Conservation (phyloP, 2,113 vertebrate genomes). For the Rhinogobius similis region DNA sequence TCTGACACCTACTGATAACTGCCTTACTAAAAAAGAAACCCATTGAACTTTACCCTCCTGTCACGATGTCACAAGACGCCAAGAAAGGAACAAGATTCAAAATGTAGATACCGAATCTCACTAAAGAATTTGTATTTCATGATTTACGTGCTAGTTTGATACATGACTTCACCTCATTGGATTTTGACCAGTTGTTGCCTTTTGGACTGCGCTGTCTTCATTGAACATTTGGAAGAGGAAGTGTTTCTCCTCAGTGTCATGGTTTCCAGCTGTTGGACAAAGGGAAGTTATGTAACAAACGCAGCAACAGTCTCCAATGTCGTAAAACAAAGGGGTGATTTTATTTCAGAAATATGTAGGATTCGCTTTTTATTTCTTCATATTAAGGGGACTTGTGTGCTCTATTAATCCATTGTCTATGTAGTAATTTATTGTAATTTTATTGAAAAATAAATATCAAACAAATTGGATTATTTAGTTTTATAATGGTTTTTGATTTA, state of each 20-base stretch:
- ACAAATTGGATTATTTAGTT: too few relatives aligned
- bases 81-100: neutral
- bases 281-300: conserved; percentile 29
- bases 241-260: conserved; percentile 3
- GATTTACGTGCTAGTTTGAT: neutral
- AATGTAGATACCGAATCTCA: neutral
- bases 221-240: conserved; percentile 2
- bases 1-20: neutral
- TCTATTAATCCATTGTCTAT: too few relatives aligned
- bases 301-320: conserved; percentile 3
- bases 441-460: too few relatives aligned
- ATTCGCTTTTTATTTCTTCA: neutral
- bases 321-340: neutral
- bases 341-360: neutral
- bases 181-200: neutral
- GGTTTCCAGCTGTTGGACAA: conserved; percentile 27
- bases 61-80: neutral
- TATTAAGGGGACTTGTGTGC: neutral
- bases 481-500: too few relatives aligned
- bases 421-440: neutral
- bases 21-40: neutral
- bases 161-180: neutral
- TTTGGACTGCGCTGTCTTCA: neutral
- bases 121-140: too few relatives aligned
- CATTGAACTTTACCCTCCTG: neutral